Evolutionary conservation across 1,140 invertebrate genomes (phyloP), one percentile per base, ranked within the genome.

Genomic region (Telenomus remus): DNA sequence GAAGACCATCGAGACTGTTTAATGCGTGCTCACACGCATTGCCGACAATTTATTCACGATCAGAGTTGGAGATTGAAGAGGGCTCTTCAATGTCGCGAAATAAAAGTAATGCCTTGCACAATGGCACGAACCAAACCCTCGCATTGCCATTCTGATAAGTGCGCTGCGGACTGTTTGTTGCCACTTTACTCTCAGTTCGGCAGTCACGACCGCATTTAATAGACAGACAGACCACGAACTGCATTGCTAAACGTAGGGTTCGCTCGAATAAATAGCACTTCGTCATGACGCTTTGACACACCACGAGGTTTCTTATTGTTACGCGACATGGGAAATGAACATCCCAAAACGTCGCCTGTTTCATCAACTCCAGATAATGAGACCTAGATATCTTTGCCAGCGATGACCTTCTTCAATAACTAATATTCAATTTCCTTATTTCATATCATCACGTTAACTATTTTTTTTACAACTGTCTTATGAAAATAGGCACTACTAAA

Each of bases 111-210:
- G 53, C 43, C n/a, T 33, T 7, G 68, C 61, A 79, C 66, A 78
- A 78, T 68, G 56, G 49, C 56, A 35, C 64, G 33, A 66, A 71
- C 27, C 54, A 72, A 57, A 64, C 76, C 77, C 77, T 72, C 63
- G 19, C 48, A 51, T 73, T 65, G 65, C 42, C 64, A 49, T 44
- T 37, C 63, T 48, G 68, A 71, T 77, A 77, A 77, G 74, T 72
- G 68, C 44, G 69, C 44, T n/a, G 61, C 47, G 43, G n/a, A 34
- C 64, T 70, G 72, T 79, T 79, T 79, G 78, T 76, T 79, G 73
- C 78, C 78, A 79, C 63, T 76, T 79, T 79, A 79, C 78, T 76
- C 54, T 70, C 78, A 74, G 69, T 79, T 76, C 73, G 65, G 66
- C 60, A 74, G 70, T 44, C 64, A 76, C 60, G 54, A 47, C 64